Conservation (phyloP, 2,888 invertebrate genomes). For the Pedicia rivosa region DNA sequence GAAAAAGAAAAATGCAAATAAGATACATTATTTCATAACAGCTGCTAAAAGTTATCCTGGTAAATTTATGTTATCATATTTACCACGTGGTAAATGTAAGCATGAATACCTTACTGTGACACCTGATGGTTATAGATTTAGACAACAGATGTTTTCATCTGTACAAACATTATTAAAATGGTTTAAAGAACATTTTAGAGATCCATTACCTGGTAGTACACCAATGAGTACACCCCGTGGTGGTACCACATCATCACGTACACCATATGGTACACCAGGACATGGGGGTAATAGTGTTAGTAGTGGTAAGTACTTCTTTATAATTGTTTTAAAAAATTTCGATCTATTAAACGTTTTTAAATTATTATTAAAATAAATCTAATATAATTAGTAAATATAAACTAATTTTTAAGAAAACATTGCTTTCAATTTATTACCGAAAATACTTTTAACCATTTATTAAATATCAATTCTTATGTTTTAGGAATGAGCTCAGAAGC, state of each 20-base stretch:
- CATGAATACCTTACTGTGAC: conserved; percentile 88
- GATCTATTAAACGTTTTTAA: no score
- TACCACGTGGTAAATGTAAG: conserved; percentile 66
- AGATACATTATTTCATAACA: conserved; percentile 77
- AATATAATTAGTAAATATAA: not conserved
- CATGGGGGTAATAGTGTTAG: conserved; percentile 7
- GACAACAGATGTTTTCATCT: conserved; percentile 76
- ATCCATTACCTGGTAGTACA: conserved; percentile 63
- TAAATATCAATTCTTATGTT: no score
- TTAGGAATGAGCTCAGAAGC: conserved; percentile 42
- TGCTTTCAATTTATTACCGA: no score
- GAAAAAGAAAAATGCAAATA: conserved; percentile 70
- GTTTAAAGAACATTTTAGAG: conserved; percentile 97
- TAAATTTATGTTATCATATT: conserved; percentile 85
- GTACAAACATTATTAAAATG: conserved; percentile 60
- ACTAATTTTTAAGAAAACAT: no score
- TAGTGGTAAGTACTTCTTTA: no score
- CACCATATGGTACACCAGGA: conserved; percentile 18
- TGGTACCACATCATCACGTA: conserved; percentile 24
- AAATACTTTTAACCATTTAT: no score
- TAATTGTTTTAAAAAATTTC: no score
- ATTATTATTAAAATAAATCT: conserved; percentile 1
- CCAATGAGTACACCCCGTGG: conserved; percentile 51
- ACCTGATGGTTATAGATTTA: conserved; percentile 84
- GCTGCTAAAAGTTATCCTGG: conserved; percentile 78